Evolutionary conservation across 64 coral and sea anemone genomes (phyloP), one percentile per base, ranked within the genome.

Genomic region (Stichodactyla mertensii): DNA sequence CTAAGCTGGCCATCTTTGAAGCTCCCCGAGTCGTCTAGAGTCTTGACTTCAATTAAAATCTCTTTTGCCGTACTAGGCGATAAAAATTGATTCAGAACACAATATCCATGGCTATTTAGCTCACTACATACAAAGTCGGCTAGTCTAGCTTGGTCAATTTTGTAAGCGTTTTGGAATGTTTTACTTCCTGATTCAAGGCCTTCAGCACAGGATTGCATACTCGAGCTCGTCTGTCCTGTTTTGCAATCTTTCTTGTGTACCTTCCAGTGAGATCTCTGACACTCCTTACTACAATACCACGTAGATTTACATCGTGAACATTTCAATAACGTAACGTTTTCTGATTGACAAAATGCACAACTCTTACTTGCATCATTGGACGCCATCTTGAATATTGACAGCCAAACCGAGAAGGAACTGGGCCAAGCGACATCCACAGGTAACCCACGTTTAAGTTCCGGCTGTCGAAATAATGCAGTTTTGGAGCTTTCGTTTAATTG

Each of bases 241-340:
- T 51, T 54, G 45, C 94, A 95, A 4, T 20, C 57, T 80, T 52
- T 67, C 60, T 95, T 95, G 84, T 95, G 94, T 24, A 83, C 55
- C 83, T 95, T 92, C 94, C 94, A 95, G 26, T 95, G 87, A 55
- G 85, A 86, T 84, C 85, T 95, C 83, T 95, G 94, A 54, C 91
- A 92, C 54, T 92, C 27, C 80, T 83, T 95, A 18, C 85, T 88
- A 88, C 94, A 95, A 62, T 95, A 95, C 83, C 64, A 86, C 6
- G 71, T 83, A 61, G 57, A 77, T 79, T 90, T 95, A 55, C 94
- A 95, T 10, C 90, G 85, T 16, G 91, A 92, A 90, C 94, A 95
- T 69, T 87, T 92, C 23, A 26, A 56, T 55, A 95, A 90, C 36
- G 81, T 70, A 26, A 19, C 12, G 6, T 90, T 87, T 87, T 80